Percentiles rank a stretch among this genome's conserved stretches.
These are phyloP conservation scores for Anarhynchus alexandrinus DNA, from an alignment of 2,113 vertebrate genomes.

Conservation along the genomic window DNA sequence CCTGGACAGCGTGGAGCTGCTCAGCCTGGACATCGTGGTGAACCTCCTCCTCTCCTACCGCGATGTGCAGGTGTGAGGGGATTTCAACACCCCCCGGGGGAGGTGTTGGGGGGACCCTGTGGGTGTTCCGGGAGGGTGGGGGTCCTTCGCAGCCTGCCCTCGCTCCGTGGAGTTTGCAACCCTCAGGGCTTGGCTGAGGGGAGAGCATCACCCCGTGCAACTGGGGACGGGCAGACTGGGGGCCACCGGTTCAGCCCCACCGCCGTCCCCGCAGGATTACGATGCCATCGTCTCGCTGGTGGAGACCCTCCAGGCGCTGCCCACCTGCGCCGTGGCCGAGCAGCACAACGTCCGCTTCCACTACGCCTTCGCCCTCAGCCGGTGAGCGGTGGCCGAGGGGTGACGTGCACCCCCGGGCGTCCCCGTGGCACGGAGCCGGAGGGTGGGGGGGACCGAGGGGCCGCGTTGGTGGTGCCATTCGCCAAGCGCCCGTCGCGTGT, in stretches of 20 bases:
- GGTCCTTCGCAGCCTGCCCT: neutral
- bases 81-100: neutral
- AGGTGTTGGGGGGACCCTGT: fast-evolving
- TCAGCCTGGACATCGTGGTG: conserved; percentile 88
- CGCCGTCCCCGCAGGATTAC: conserved; percentile 75
- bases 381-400: conserved; percentile 54
- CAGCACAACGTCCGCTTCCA: conserved; percentile 90
- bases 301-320: conserved; percentile 83
- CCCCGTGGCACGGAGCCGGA: neutral
- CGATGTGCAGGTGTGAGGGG: conserved; percentile 77
- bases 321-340: conserved; percentile 77
- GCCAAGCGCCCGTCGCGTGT: fast-evolving
- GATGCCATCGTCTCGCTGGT: conserved; percentile 85
- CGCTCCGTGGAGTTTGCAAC: neutral
- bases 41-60: conserved; percentile 89
- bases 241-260: neutral
- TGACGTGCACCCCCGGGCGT: fast-evolving
- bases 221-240: too few species aligned
- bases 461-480: neutral
- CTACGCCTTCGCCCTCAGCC: conserved; percentile 90
- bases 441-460: neutral
- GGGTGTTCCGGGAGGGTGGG: too few species aligned
- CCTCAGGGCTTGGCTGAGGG: neutral
- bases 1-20: conserved; percentile 88
- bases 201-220: fast-evolving